These are phyloP conservation scores for Melolontha melolontha DNA, from an alignment of 2,888 invertebrate genomes.

Conservation along the genomic window DNA sequence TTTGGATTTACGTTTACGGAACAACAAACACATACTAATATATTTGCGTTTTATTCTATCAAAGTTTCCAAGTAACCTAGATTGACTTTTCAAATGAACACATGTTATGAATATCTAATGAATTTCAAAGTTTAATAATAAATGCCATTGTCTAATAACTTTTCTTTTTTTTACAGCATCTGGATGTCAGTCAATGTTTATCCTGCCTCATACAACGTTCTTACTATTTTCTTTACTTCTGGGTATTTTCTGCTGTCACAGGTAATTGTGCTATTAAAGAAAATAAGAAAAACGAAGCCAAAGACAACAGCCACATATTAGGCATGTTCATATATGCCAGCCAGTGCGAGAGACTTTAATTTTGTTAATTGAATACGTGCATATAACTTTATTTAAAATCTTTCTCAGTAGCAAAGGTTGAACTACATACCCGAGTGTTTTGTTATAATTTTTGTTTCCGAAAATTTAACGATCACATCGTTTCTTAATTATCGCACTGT, in stretches of 20 bases:
- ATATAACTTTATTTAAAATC: slow-evolving; percentile 7
- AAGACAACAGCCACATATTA: slow-evolving; percentile 17
- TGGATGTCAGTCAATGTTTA: slow-evolving; percentile 59
- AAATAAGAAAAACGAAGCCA: slow-evolving; percentile 9
- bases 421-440: no score
- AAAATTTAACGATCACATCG: no score
- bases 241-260: slow-evolving; percentile 54
- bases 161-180: slow-evolving; percentile 58
- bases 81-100: no score
- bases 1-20: no score
- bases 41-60: no score
- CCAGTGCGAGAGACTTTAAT: slow-evolving; percentile 39
- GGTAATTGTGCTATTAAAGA: slow-evolving; percentile 56
- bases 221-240: slow-evolving; percentile 57
- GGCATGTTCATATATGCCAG: slow-evolving; percentile 28
- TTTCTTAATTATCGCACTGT: no score
- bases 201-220: slow-evolving; percentile 56
- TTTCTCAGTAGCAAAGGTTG: neutral
- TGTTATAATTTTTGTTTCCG: no score
- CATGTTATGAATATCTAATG: no score
- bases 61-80: no score
- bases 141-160: neutral
- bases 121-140: no score
- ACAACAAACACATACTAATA: no score
- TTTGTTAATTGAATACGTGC: slow-evolving; percentile 14